phyloP scores from a whole-genome alignment of 1,140 invertebrate genomes.

The Heliconius hewitsoni region DNA sequence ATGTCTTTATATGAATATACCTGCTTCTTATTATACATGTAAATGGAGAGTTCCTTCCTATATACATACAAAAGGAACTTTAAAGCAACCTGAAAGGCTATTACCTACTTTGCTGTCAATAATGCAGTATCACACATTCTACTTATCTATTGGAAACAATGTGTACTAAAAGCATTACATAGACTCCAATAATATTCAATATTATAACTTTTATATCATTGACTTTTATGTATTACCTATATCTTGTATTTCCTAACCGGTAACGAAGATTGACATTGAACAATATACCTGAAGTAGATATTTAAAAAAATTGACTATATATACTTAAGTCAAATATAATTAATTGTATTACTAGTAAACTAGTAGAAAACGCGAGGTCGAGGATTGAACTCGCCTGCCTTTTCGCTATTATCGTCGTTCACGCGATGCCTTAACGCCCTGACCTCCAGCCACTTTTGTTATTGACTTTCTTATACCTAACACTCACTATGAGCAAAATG shows the following conservation, averaged over 20 bases:
- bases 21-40: neutral
- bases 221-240: neutral
- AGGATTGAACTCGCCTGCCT: constrained; percentile 56
- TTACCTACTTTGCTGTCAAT: neutral
- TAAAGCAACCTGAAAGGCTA: neutral
- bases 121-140: neutral
- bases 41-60: too few species aligned
- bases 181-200: neutral
- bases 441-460: constrained; percentile 60
- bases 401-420: constrained; percentile 51
- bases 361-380: constrained; percentile 46
- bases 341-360: constrained; percentile 22
- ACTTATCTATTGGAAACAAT: neutral
- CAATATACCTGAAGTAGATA: neutral
- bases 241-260: neutral
- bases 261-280: neutral
- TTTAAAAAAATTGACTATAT: neutral
- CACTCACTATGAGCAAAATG: constrained; percentile 15
- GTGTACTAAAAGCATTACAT: neutral
- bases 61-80: too few species aligned
- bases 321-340: neutral
- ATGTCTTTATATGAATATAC: neutral
- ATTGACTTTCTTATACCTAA: constrained; percentile 60
- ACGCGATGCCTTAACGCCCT: constrained; percentile 64
- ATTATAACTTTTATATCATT: neutral